Percentiles rank a stretch among this genome's conserved stretches.
Conservation (phyloP, 2,113 vertebrate species). For the Cololabis saira region DNA sequence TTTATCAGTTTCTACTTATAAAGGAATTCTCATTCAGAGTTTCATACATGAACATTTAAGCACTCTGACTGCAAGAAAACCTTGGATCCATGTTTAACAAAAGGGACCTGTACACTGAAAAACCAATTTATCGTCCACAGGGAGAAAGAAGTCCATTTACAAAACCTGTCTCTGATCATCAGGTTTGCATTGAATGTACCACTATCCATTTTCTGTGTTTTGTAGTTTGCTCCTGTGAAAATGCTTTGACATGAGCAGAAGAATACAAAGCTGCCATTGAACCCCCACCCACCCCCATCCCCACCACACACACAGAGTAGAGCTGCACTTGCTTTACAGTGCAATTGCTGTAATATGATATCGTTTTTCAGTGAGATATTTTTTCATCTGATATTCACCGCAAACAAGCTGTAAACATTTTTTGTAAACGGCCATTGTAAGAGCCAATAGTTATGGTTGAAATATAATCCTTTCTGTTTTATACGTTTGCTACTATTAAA, state of each 20-base stretch:
- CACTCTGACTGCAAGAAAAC: neutral
- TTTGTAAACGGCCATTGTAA: no score
- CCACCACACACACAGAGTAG: no score
- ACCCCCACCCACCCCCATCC: no score
- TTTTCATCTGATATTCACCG: neutral
- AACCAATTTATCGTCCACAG: neutral
- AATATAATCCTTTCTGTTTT: no score
- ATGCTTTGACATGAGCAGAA: constrained; percentile 1
- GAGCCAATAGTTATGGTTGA: no score
- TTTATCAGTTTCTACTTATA: constrained; percentile 3
- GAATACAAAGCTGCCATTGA: constrained; percentile 7
- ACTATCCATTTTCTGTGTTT: neutral
- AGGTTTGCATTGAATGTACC: neutral
- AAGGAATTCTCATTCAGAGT: neutral
- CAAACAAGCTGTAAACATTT: neutral
- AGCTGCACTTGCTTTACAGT: no score
- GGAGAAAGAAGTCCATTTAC: neutral
- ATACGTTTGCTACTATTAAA: no score
- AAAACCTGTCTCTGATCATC: neutral
- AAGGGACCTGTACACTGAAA: neutral
- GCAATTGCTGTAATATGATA: neutral
- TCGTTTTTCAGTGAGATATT: neutral
- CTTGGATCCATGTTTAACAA: neutral
- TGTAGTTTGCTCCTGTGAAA: neutral
- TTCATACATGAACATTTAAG: neutral